Base-by-base conservation (phyloP, 2,113 vertebrate genomes). In the Epinephelus cyanopodus region DNA sequence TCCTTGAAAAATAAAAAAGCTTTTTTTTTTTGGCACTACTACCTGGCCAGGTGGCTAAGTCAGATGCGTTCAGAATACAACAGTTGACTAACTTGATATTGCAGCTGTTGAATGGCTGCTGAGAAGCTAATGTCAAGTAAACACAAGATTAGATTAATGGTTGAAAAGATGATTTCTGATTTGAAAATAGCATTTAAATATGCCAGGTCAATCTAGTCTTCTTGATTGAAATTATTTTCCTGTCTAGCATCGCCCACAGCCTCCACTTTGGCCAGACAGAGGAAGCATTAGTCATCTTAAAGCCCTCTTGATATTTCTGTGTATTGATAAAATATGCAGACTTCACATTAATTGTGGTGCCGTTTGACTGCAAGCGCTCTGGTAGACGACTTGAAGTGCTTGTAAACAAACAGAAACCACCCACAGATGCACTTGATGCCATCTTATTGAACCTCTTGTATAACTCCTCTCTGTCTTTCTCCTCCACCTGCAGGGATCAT, bases 401-500 rank as follows among this genome's bases (percentile, higher is more conserved):
- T 45, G 42, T 45, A 64, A 64, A 27, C 10, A 2, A 52, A 33
- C 18, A 6, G 29, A 65, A 72, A 23, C 73, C 76, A 45, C 62
- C 82, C 79, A 81, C 79, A 75, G 56, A 64, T 67, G 15, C 45
- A 33, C 54, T 47, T n/a, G 33, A 77, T 37, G 37, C 10, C 0
- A 5, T 69, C 23, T 67, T 65, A 68, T 75, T 77, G 72, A 83
- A 65, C 47, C 17, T 67, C 33, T 50, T 50, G 21, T 64, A n/a
- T 33, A 17, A 37, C 23, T 15, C 37, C 33, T 77, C 48, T 69
- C 12, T 68, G 4, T 75, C 14, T 25, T 3, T 37, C 71, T 64
- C 19, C 17, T 68, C 62, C 29, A 15, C 67, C 61, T 54, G 23
- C 92, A 99, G 98, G 98, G 2, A 95, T 97, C 23, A 95, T 99